Base-by-base conservation (phyloP, 2,113 vertebrate genomes). In the Scomber japonicus region DNA sequence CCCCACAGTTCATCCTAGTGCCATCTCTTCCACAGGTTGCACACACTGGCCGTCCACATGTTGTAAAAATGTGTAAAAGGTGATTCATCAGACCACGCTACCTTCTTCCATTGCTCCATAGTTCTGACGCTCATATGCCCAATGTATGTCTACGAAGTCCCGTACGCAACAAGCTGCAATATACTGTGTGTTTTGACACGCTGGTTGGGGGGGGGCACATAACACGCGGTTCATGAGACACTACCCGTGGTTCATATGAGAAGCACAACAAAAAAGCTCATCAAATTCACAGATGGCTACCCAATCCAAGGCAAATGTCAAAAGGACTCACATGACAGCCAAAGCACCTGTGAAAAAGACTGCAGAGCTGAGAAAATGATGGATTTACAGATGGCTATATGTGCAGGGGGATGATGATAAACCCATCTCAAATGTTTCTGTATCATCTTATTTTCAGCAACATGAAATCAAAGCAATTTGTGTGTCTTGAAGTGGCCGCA, bases 261-360 rank as follows among this genome's bases (percentile, higher is more conserved):
- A 79, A 71, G 49, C 31, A 75, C 3, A 16, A 5, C 12, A 27
- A 11, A 19, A 30, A 81, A 84, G 46, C 81, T 89, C 70, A 84
- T 91, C 80, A 75, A 70, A 83, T 71, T 72, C 88, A 87, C 91
- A 94, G 92, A 92, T 92, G 90, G 92, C 65, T 64, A 13, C 57
- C 83, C 80, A 80, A 92, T 87, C 86, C 89, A 71, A 81, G 66
- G 87, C 82, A 93, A 92, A 93, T 93, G 88, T 83, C 92, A 94
- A 64, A 84, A 85, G 73, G 82, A 63, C 81, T 87, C 79, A 13
- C 6, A 75, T 67, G 88, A 85, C 84, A 83, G 70, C 59, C 48
- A 17, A 71, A 71, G 76, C 87, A 92, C 90, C 91, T 90, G 91
- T 60, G 80, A 79, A 46, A 76, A 78, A 54, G 57, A 80, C 65